These are phyloP conservation scores for Anadara kagoshimensis DNA, from an alignment of 1,140 invertebrate species.

Conservation along the genomic window DNA sequence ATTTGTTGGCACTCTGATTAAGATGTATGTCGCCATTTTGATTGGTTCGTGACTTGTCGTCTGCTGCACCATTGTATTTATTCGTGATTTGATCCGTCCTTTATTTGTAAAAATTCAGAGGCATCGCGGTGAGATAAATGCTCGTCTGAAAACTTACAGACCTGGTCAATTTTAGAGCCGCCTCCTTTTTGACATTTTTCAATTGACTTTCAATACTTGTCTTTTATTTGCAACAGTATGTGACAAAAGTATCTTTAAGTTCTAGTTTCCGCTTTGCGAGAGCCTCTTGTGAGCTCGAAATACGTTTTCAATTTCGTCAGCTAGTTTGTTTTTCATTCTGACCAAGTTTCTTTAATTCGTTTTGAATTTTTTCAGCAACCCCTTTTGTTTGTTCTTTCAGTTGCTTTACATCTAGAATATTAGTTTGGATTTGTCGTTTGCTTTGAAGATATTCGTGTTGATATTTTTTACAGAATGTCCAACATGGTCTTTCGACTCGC, in stretches of 20 bases:
- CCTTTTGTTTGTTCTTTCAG: conserved; percentile 12
- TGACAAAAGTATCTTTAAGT: conserved; percentile 20
- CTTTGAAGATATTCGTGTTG: conserved; percentile 35
- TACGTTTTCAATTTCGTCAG: conserved; percentile 24
- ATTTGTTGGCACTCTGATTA: conserved; percentile 3
- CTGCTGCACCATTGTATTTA: conserved; percentile 11
- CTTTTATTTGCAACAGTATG: conserved; percentile 23
- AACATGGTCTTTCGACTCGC: conserved; percentile 14
- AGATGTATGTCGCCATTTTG: conserved; percentile 24
- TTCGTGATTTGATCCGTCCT: conserved; percentile 24
- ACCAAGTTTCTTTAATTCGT: conserved; percentile 25
- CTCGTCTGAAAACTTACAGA: conserved; percentile 33
- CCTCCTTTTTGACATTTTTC: conserved; percentile 1
- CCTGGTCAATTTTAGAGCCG: conserved; percentile 27
- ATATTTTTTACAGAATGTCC: conserved; percentile 29
- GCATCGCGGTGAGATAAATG: conserved; percentile 32
- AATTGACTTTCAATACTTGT: conserved; percentile 13
- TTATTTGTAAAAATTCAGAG: conserved; percentile 35
- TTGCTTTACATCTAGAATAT: conserved; percentile 25
- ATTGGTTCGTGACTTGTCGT: conserved; percentile 8
- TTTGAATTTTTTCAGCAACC: conserved; percentile 16
- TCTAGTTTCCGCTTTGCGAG: conserved; percentile 26
- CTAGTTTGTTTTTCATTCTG: conserved; percentile 27
- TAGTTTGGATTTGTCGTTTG: conserved; percentile 28
- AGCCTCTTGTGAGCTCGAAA: conserved; percentile 9